Conservation (phyloP, 2,113 vertebrate species). For the Jacana jacana region DNA sequence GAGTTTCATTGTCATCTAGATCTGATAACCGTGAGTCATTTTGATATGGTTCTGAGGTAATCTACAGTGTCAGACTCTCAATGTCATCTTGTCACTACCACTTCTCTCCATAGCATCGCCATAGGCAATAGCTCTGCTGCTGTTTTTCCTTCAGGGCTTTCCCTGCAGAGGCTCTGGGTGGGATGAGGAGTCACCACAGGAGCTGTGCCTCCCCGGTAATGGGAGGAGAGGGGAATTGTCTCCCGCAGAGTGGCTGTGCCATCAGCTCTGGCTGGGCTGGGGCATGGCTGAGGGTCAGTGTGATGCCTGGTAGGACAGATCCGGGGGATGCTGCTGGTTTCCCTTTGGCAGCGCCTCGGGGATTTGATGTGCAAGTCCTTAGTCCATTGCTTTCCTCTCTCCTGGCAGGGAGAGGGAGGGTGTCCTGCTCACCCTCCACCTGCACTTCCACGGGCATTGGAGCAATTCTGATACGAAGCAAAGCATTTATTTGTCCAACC, state of each 20-base stretch:
- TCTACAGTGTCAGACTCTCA: slow-evolving; percentile 57
- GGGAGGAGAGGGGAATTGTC: background rate
- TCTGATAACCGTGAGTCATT: slow-evolving; percentile 45
- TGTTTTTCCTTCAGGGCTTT: slow-evolving; percentile 8
- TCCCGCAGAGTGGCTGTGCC: fast-evolving
- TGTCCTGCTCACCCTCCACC: background rate
- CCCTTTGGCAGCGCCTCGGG: background rate
- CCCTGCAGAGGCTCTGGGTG: background rate
- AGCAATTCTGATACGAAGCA: background rate
- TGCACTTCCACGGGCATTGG: background rate
- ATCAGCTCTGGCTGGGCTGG: background rate
- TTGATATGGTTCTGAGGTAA: slow-evolving; percentile 61
- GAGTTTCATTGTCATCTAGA: slow-evolving; percentile 56
- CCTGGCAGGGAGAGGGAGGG: background rate
- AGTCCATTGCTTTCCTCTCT: fast-evolving
- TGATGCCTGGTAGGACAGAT: fast-evolving
- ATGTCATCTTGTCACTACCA: slow-evolving; percentile 53
- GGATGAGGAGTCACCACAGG: background rate
- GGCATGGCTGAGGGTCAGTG: background rate
- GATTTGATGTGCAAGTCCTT: background rate
- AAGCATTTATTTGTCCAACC: background rate
- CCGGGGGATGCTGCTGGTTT: background rate
- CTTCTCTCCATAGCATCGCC: slow-evolving; percentile 10
- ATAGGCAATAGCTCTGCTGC: slow-evolving; percentile 25
- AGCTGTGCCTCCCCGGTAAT: fast-evolving